Percentiles rank a stretch among this genome's conserved stretches.
Conservation (phyloP, 2,113 vertebrate species). For the Gallinago media region DNA sequence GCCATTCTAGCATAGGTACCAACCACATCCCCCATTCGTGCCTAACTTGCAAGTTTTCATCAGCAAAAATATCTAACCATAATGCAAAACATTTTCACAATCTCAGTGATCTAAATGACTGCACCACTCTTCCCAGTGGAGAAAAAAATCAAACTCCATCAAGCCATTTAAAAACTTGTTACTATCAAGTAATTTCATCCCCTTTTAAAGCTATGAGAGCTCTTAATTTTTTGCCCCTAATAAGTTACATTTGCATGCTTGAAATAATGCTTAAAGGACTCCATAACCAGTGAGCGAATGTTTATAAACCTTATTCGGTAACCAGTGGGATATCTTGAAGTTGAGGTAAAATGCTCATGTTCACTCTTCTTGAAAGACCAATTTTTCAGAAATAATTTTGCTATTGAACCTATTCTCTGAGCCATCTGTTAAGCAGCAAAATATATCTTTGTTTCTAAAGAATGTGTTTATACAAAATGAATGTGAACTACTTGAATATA, state of each 20-base stretch:
- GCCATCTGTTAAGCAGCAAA: background rate
- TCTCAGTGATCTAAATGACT: background rate
- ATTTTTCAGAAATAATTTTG: constrained; percentile 32
- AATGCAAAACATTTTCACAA: background rate
- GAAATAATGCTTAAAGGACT: constrained; percentile 1
- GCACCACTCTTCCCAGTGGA: background rate
- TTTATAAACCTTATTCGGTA: background rate
- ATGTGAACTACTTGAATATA: background rate
- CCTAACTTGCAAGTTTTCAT: background rate
- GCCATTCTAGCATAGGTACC: background rate
- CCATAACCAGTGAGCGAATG: background rate
- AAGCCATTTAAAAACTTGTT: background rate
- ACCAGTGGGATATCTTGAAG: background rate
- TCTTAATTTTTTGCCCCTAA: background rate
- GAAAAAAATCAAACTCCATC: background rate
- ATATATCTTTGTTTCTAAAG: background rate
- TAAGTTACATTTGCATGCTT: constrained; percentile 16
- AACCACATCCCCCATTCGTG: background rate
- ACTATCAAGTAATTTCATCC: background rate
- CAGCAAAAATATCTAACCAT: background rate
- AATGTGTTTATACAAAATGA: background rate
- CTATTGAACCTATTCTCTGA: background rate
- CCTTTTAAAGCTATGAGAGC: background rate
- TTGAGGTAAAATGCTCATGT: background rate
- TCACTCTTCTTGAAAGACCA: background rate